A percentile compares a stretch with the other conserved stretches of the same genome.
Conservation (phyloP, 2,797 vertebrate species). For the Esox masquinongy region DNA sequence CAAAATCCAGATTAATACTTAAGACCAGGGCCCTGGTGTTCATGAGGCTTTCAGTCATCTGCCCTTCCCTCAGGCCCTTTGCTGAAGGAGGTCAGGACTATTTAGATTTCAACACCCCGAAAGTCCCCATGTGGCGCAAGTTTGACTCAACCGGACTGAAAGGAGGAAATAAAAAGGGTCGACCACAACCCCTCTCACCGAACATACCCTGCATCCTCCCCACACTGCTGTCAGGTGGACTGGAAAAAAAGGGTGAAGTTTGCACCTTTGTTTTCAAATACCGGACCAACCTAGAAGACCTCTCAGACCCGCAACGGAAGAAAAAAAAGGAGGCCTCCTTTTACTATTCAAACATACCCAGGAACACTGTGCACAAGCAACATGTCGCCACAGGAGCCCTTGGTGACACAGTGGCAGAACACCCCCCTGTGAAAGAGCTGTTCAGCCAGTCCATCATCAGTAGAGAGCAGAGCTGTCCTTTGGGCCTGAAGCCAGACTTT, state of each 20-base stretch:
- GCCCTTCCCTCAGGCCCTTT: constrained; percentile 38
- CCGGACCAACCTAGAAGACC: not conserved
- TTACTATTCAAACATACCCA: not conserved
- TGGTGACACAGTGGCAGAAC: not conserved
- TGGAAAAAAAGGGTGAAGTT: not conserved
- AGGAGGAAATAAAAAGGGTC: too few relatives aligned
- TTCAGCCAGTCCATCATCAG: constrained; percentile 21
- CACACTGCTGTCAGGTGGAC: not conserved
- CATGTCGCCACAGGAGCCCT: not conserved
- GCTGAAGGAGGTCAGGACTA: constrained; percentile 64
- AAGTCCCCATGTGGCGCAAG: constrained; percentile 31
- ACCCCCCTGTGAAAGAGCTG: constrained; percentile 29
- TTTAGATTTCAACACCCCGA: constrained; percentile 56
- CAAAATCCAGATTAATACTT: too few relatives aligned
- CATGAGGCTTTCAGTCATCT: constrained; percentile 35
- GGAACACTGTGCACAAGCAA: not conserved
- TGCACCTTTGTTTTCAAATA: not conserved
- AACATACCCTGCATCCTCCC: not conserved
- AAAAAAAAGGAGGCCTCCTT: not conserved
- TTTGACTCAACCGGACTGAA: constrained; percentile 21
- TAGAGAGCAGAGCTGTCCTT: not conserved
- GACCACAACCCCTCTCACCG: too few relatives aligned
- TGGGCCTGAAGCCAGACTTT: not conserved
- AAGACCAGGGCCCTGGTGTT: constrained; percentile 13
- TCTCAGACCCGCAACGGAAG: not conserved